Evolutionary conservation across 2,797 vertebrate species (phyloP), one percentile per base, ranked within the genome.

Genomic region (Phylloscopus collybita): DNA sequence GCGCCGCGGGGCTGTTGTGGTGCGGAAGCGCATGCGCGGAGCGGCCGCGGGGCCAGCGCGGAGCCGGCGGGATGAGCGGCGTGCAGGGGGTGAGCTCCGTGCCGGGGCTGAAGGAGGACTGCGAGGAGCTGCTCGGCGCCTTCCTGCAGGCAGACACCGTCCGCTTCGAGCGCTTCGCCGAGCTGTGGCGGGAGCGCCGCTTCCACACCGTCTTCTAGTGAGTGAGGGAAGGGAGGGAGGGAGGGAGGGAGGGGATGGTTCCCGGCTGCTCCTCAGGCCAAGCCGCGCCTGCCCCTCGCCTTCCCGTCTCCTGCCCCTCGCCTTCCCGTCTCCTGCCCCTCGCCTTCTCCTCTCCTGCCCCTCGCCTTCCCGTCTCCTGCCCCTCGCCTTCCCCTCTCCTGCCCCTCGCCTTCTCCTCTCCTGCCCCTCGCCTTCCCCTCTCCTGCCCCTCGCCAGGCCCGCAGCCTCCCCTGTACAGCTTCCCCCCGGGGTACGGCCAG

Each of bases 141-240:
- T 99, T 99, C 97, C 98, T 98, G 91, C 40, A 88, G 53, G 98
- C 97, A 0, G 97, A 98, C 4, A 99, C 98, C 2, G 98, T 99
- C 76, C 98, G 99, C 18, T 99, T 98, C 93, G 98, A 99, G 96
- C 88, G 97, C 16, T 99, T 99, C 96, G 95, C 98, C 7, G 88
- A 95, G n/a, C 96, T 99, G 49, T 99, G 99, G 99, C 98, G 96
- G 92, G 98, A 98, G 51, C 98, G 98, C 96, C 98, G 98, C 50
- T 99, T 99, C 84, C 97, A 97, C 11, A 96, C 98, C 51, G 96
- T 99, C 36, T 99, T 98, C 95, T 96, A 98, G 99, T 99, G 98
- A 95, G 74, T 18, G 36, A 80, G 22, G 10, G 62, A 16, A 22
- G 11, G 13, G 19, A 56, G 20, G 20, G 42, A 18, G 16, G 29